phyloP scores from a whole-genome alignment of 1,140 invertebrate genomes.

The Papilio glaucus region DNA sequence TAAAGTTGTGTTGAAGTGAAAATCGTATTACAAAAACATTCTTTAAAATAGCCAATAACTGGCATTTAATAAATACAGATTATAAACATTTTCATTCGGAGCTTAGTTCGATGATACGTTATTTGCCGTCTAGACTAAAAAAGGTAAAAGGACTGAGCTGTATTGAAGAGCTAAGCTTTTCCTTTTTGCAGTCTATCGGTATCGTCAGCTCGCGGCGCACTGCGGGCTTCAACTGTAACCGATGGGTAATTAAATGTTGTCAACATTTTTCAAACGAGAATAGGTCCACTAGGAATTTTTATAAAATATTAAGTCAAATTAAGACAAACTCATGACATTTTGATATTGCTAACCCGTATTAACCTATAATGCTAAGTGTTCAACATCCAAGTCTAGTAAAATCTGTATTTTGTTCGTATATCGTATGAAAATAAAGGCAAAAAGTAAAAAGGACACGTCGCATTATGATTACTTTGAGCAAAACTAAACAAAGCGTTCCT shows the following conservation, averaged over 20 bases:
- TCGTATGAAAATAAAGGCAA: no score
- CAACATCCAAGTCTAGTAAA: no score
- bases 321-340: no score
- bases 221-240: not conserved
- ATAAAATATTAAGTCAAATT: no score
- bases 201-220: not conserved
- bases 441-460: no score
- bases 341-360: no score
- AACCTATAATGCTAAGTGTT: no score
- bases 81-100: not conserved
- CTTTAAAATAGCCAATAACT: no score
- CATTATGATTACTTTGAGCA: no score
- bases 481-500: not conserved
- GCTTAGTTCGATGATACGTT: constrained; percentile 27
- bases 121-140: constrained; percentile 23
- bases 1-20: no score
- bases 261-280: not conserved
- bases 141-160: constrained; percentile 25
- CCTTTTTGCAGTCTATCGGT: constrained; percentile 31
- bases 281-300: not conserved
- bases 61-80: not conserved
- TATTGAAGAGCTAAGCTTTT: constrained; percentile 31
- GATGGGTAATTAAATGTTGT: constrained; percentile 5
- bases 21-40: no score
- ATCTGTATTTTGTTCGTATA: no score